Conservation (phyloP, 2,797 vertebrate species). For the Telmatherina bonti region DNA sequence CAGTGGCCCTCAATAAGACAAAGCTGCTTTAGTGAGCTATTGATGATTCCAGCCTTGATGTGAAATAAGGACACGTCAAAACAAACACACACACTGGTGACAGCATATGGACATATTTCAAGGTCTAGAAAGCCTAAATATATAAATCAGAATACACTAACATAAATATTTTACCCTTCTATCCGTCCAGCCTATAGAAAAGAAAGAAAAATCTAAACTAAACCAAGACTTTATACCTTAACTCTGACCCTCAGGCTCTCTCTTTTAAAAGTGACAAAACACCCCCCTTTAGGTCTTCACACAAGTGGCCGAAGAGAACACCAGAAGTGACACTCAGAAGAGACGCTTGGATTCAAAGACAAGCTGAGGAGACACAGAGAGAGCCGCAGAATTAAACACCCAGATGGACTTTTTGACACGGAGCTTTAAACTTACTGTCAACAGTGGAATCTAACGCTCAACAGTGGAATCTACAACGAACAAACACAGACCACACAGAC, state of each 20-base stretch:
- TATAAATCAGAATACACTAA: slow-evolving; percentile 48
- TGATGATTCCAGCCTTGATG: slow-evolving; percentile 36
- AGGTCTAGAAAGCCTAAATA: slow-evolving; percentile 16
- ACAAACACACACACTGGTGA: slow-evolving; percentile 48
- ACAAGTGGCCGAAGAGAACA: slow-evolving; percentile 48
- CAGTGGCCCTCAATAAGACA: slow-evolving; percentile 29
- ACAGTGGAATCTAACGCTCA: slow-evolving; percentile 84
- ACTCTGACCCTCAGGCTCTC: neutral
- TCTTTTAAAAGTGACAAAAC: slow-evolving; percentile 34
- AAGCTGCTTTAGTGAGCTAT: slow-evolving; percentile 38
- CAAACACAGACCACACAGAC: slow-evolving; percentile 81
- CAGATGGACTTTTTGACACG: slow-evolving; percentile 83
- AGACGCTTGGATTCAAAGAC: slow-evolving; percentile 55
- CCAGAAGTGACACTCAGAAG: slow-evolving; percentile 56
- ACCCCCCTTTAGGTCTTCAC: slow-evolving; percentile 32
- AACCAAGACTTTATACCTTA: slow-evolving; percentile 26
- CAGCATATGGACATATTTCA: slow-evolving; percentile 46
- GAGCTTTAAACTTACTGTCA: slow-evolving; percentile 82
- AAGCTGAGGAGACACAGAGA: slow-evolving; percentile 63
- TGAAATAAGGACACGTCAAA: slow-evolving; percentile 64
- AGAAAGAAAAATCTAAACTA: slow-evolving; percentile 27
- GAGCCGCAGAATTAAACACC: slow-evolving; percentile 79
- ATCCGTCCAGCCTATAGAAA: slow-evolving; percentile 19
- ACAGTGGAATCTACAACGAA: slow-evolving; percentile 81
- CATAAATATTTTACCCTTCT: slow-evolving; percentile 9